Percentiles rank a stretch among this genome's conserved stretches.
Evolutionary conservation across 1,140 invertebrate species (phyloP).

Genomic region (Trichogramma pretiosum): DNA sequence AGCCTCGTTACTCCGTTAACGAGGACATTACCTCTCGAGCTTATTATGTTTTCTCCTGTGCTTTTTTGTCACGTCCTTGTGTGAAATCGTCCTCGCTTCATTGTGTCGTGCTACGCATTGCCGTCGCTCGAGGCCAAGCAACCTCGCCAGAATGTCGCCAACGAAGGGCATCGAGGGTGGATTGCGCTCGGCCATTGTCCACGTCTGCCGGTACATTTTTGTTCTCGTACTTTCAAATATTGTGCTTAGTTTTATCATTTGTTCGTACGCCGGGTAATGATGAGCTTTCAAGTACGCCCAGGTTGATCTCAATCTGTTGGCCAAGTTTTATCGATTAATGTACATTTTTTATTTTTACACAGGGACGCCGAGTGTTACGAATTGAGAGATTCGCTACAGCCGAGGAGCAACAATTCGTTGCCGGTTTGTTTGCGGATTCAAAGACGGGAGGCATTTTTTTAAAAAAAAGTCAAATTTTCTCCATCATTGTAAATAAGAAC

Average conservation of each 20-base stretch:
- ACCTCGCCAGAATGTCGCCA: constrained; percentile 38
- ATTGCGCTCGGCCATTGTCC: constrained; percentile 29
- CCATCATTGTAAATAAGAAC: background rate
- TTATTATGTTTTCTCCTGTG: no score
- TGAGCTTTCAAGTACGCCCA: constrained; percentile 46
- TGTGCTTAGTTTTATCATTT: constrained; percentile 41
- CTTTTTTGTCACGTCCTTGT: no score
- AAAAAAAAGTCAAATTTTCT: no score
- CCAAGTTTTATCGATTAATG: background rate
- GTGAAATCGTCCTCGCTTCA: background rate
- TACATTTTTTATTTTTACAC: background rate
- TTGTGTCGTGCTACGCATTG: constrained; percentile 18
- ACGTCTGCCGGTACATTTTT: constrained; percentile 34
- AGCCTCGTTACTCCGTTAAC: no score
- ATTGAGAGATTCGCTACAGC: no score
- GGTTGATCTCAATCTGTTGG: constrained; percentile 33
- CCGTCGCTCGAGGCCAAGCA: constrained; percentile 28
- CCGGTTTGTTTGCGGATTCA: no score
- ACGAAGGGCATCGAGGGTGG: constrained; percentile 43
- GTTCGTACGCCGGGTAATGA: constrained; percentile 47
- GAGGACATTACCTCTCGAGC: no score
- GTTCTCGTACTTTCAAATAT: constrained; percentile 37
- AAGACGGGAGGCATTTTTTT: no score
- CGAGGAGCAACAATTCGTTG: no score
- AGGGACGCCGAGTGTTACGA: no score